Conservation (phyloP, 1,140 invertebrate genomes). For the Drosophila nebulosa region DNA sequence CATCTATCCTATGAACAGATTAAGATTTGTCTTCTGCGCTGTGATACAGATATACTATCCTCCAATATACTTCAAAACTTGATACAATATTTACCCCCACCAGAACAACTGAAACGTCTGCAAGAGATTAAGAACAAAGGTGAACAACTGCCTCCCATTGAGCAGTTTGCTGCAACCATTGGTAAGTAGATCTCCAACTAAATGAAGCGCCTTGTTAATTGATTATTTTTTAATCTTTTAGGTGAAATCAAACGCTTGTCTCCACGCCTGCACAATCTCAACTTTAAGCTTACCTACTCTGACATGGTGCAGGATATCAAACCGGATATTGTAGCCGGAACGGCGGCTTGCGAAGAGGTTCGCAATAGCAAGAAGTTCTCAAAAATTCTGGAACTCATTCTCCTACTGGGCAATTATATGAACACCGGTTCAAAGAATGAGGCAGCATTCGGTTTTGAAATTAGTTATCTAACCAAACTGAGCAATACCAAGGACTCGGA, state of each 20-base stretch:
- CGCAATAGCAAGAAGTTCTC: conserved; percentile 94
- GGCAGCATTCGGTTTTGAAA: conserved; percentile 97
- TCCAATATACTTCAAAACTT: conserved; percentile 91
- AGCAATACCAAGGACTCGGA: conserved; percentile 96
- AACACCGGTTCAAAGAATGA: conserved; percentile 96
- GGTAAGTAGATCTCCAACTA: conserved; percentile 69
- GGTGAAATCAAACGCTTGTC: conserved; percentile 91
- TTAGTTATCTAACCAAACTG: conserved; percentile 96
- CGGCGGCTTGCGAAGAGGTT: conserved; percentile 97
- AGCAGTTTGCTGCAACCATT: conserved; percentile 97
- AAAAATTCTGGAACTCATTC: conserved; percentile 93
- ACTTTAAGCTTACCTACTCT: conserved; percentile 88
- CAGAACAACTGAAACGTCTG: conserved; percentile 92
- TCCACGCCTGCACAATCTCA: conserved; percentile 93
- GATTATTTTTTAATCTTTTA: conserved; percentile 1
- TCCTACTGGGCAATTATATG: conserved; percentile 97
- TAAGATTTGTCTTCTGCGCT: conserved; percentile 90
- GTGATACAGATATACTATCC: conserved; percentile 91
- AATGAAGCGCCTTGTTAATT: no score
- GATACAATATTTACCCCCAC: conserved; percentile 93
- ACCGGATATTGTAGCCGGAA: conserved; percentile 96
- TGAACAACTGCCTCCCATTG: conserved; percentile 93
- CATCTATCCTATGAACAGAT: conserved; percentile 94
- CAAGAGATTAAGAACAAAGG: conserved; percentile 89
- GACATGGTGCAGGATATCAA: conserved; percentile 95